Conservation (phyloP, 1,140 invertebrate genomes). For the Trachelipus rathkii region DNA sequence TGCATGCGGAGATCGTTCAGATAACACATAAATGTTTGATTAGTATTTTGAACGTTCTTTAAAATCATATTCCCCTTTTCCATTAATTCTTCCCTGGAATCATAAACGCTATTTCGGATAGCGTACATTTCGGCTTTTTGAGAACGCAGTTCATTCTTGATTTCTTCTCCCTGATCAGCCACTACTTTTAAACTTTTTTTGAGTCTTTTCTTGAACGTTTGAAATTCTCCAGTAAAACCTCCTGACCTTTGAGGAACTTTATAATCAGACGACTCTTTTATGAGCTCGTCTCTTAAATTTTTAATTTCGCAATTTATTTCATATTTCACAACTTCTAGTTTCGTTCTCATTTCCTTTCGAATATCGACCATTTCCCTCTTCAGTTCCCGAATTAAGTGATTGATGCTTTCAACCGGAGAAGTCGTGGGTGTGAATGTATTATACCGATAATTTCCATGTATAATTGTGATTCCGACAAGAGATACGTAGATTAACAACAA, state of each 20-base stretch:
- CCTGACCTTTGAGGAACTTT: conserved; percentile 31
- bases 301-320: conserved; percentile 44
- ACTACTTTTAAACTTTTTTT: conserved; percentile 37
- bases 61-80: conserved; percentile 40
- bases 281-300: conserved; percentile 36
- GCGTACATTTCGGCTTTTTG: conserved; percentile 44
- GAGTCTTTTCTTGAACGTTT: conserved; percentile 33
- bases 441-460: neutral
- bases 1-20: conserved; percentile 37
- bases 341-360: conserved; percentile 35
- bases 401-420: neutral
- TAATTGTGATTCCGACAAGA: neutral
- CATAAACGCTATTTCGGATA: conserved; percentile 40
- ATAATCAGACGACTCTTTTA: conserved; percentile 30
- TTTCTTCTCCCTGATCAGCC: conserved; percentile 39
- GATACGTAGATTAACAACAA: too few relatives aligned
- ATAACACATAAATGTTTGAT: conserved; percentile 39
- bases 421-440: neutral
- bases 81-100: conserved; percentile 38
- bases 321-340: conserved; percentile 42
- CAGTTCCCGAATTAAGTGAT: conserved; percentile 27
- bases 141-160: conserved; percentile 39
- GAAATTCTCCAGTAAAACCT: conserved; percentile 27
- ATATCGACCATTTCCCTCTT: conserved; percentile 38
- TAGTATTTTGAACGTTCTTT: conserved; percentile 35